Evolutionary conservation across 2,888 invertebrate species (phyloP).

Genomic region (Micropterix aruncella): DNA sequence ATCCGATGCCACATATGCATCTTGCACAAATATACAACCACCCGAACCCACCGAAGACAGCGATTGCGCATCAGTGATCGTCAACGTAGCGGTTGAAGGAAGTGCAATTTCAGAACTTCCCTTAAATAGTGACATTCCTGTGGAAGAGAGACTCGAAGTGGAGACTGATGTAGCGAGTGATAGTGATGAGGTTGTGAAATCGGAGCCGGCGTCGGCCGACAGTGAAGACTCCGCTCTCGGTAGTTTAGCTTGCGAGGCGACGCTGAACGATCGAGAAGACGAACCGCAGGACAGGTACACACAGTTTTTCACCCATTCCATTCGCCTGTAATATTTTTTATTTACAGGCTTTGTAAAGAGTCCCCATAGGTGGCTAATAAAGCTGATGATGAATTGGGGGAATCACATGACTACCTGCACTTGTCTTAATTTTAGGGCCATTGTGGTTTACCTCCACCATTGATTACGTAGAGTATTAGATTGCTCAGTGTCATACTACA

Average conservation of each 20-base stretch:
- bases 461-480: no score
- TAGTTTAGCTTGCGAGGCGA: conserved; percentile 37
- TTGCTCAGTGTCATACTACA: no score
- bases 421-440: no score
- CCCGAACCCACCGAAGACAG: background rate
- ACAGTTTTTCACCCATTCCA: no score
- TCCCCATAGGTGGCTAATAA: no score
- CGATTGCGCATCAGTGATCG: background rate
- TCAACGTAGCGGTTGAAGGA: conserved; percentile 2
- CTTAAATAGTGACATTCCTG: conserved; percentile 2
- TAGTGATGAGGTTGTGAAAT: conserved; percentile 37
- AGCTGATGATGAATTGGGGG: no score
- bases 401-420: no score
- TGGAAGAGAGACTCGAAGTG: conserved; percentile 6
- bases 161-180: conserved; percentile 31
- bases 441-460: no score
- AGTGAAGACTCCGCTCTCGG: conserved; percentile 50
- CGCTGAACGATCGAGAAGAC: conserved; percentile 7
- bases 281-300: conserved; percentile 49
- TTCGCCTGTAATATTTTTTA: no score
- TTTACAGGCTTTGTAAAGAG: no score
- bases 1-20: conserved; percentile 1
- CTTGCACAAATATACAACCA: background rate
- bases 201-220: conserved; percentile 37
- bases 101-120: conserved; percentile 2